These are phyloP conservation scores for Myotis vivesi DNA, from an alignment of 2,797 vertebrate genomes.

Conservation along the genomic window DNA sequence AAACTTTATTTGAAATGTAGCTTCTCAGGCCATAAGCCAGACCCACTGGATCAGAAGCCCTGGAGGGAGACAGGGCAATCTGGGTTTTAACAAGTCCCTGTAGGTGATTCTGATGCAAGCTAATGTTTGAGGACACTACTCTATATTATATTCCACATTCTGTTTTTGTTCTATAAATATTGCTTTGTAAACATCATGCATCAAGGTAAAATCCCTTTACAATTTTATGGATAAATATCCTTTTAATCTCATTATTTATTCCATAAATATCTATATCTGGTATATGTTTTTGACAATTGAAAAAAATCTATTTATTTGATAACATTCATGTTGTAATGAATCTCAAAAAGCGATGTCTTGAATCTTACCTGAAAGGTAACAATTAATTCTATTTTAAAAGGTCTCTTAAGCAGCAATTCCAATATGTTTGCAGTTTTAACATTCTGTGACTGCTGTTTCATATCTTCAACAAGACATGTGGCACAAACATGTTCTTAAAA, in stretches of 20 bases:
- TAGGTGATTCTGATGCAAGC: not conserved
- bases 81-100: not conserved
- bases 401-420: not conserved
- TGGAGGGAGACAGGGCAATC: not conserved
- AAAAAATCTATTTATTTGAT: not conserved
- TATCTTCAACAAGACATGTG: not conserved
- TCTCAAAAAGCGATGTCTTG: not conserved
- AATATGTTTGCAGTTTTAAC: not conserved
- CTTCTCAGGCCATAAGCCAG: not conserved
- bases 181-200: not conserved
- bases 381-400: not conserved
- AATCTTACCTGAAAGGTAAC: not conserved
- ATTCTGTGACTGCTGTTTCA: not conserved
- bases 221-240: not conserved
- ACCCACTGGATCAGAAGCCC: not conserved
- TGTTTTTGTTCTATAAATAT: not conserved
- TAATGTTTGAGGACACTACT: not conserved
- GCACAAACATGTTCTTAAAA: not conserved
- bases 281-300: not conserved
- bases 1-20: not conserved
- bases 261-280: not conserved
- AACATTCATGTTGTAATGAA: constrained; percentile 11
- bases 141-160: not conserved
- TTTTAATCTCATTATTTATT: constrained; percentile 12
- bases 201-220: not conserved